phyloP scores from a whole-genome alignment of 2,113 vertebrate genomes.

The Bucco capensis region DNA sequence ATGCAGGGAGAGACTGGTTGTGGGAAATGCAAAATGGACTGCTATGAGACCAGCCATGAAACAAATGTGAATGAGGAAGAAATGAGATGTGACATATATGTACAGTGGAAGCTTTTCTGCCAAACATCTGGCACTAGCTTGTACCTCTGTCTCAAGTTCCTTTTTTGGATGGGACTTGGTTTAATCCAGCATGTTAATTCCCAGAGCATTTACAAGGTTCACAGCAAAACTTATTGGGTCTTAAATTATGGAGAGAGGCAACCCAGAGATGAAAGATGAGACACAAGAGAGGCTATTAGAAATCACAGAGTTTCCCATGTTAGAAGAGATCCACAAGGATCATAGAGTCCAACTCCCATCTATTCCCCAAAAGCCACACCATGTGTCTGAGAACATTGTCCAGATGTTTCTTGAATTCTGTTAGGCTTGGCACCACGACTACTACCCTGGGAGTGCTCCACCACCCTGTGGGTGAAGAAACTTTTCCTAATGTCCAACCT shows the following conservation, averaged over 20 bases:
- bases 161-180: neutral
- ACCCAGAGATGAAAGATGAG: neutral
- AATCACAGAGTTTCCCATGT: too few species aligned
- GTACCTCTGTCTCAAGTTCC: neutral
- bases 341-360: too few species aligned
- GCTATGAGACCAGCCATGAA: neutral
- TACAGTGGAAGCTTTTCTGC: neutral
- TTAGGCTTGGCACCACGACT: too few species aligned
- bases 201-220: neutral
- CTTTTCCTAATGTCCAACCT: too few species aligned
- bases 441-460: too few species aligned
- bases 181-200: neutral
- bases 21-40: neutral
- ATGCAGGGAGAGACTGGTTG: neutral
- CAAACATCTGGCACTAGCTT: neutral
- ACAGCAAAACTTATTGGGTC: neutral
- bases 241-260: neutral
- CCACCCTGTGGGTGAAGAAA: too few species aligned
- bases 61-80: neutral
- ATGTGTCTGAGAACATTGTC: too few species aligned
- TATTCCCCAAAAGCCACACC: too few species aligned
- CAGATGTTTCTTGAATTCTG: too few species aligned
- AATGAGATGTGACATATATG: constrained; percentile 8
- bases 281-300: accelerated
- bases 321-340: too few species aligned